phyloP scores from a whole-genome alignment of 2,888 invertebrate genomes.

The Hyles lineata region DNA sequence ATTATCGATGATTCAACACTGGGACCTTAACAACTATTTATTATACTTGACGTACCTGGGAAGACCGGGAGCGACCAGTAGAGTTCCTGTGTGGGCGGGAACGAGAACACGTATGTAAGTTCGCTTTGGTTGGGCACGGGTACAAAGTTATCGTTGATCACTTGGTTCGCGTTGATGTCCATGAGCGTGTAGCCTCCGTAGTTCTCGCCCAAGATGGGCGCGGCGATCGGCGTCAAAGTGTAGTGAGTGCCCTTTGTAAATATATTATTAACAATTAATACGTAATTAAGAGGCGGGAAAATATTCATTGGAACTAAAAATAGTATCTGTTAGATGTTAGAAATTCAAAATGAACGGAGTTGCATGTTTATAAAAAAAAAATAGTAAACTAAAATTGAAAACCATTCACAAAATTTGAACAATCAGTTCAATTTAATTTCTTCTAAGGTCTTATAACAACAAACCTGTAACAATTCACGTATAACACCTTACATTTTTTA shows the following conservation, averaged over 20 bases:
- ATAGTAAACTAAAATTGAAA: too few species aligned
- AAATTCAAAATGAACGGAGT: conserved; percentile 1
- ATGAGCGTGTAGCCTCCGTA: conserved; percentile 74
- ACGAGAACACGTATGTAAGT: conserved; percentile 68
- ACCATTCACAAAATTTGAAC: too few species aligned
- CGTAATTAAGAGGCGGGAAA: background rate
- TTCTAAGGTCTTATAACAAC: too few species aligned
- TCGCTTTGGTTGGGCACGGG: conserved; percentile 72
- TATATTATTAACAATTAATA: background rate
- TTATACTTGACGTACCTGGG: conserved; percentile 60
- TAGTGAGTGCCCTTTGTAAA: conserved; percentile 64
- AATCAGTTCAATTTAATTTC: too few species aligned
- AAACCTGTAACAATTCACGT: too few species aligned
- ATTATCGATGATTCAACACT: too few species aligned
- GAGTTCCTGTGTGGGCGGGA: conserved; percentile 60
- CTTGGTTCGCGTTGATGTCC: conserved; percentile 62
- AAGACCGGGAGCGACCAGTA: conserved; percentile 78
- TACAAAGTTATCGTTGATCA: conserved; percentile 67
- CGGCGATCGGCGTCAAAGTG: conserved; percentile 64
- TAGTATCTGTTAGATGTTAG: background rate
- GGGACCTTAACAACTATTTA: too few species aligned
- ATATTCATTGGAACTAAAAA: too few species aligned
- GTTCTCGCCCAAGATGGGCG: conserved; percentile 70
- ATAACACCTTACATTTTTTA: too few species aligned
- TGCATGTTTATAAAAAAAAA: too few species aligned